Conservation (phyloP, 2,113 vertebrate genomes). For the Dunckerocampus dactyliophorus region DNA sequence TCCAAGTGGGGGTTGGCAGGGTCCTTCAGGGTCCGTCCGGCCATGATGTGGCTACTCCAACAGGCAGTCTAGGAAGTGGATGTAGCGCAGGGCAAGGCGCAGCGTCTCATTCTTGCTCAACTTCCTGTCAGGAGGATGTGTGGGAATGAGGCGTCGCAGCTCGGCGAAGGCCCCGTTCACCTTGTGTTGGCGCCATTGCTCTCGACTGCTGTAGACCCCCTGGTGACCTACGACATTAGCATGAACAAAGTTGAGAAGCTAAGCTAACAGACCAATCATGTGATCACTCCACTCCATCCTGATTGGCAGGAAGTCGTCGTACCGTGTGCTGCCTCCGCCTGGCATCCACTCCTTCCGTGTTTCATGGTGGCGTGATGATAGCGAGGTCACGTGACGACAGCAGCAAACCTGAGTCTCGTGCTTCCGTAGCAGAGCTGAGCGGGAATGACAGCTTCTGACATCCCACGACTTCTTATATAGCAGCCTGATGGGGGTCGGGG, state of each 20-base stretch:
- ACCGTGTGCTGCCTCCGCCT: neutral
- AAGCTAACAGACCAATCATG: neutral
- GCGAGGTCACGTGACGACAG: neutral
- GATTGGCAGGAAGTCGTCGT: neutral
- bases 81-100: neutral
- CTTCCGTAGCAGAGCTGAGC: neutral
- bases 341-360: neutral
- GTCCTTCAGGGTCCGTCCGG: neutral
- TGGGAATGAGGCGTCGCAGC: conserved; percentile 1
- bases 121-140: neutral
- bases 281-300: neutral
- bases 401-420: neutral
- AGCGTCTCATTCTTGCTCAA: conserved; percentile 4
- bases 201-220: neutral
- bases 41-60: neutral
- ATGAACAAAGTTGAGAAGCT: neutral
- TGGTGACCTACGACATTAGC: neutral
- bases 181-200: neutral
- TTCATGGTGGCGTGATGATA: neutral
- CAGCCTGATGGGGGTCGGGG: neutral
- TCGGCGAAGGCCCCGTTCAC: neutral
- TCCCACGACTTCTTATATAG: no score
- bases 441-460: neutral
- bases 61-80: neutral
- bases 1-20: neutral